A percentile compares a stretch with the other conserved stretches of the same genome.
These are phyloP conservation scores for Cyclargus thomasi DNA, from an alignment of 1,140 invertebrate species.

Conservation along the genomic window DNA sequence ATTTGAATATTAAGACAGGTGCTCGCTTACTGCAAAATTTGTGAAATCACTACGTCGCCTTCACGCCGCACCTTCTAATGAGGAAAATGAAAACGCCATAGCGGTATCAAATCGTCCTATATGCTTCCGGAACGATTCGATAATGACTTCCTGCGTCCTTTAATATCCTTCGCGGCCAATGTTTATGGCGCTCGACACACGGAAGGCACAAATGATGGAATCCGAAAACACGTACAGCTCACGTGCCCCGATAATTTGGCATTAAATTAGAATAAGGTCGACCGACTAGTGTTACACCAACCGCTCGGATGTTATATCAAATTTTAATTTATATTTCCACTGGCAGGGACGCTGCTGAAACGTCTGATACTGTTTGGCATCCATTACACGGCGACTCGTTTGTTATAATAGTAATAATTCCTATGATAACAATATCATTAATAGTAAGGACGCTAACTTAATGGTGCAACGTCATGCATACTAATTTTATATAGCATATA, in stretches of 20 bases:
- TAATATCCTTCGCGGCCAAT: constrained; percentile 55
- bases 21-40: constrained; percentile 50
- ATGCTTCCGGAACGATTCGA: constrained; percentile 63
- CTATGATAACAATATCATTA: constrained; percentile 73
- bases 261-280: constrained; percentile 57
- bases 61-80: constrained; percentile 20
- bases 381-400: constrained; percentile 58
- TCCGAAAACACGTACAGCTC: neutral
- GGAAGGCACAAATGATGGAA: constrained; percentile 42
- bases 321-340: constrained; percentile 42
- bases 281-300: constrained; percentile 31
- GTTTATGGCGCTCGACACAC: constrained; percentile 48
- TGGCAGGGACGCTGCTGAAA: constrained; percentile 37
- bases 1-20: constrained; percentile 66
- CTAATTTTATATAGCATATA: constrained; percentile 56
- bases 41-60: constrained; percentile 4
- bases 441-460: constrained; percentile 71
- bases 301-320: constrained; percentile 22
- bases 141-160: constrained; percentile 67
- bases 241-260: constrained; percentile 32
- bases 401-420: constrained; percentile 66
- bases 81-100: constrained; percentile 37
- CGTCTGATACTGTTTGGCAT: constrained; percentile 42
- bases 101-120: constrained; percentile 37
- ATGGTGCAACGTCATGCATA: constrained; percentile 67